Base-by-base conservation (phyloP, 2,888 invertebrate genomes). In the Dynastes grantii region DNA sequence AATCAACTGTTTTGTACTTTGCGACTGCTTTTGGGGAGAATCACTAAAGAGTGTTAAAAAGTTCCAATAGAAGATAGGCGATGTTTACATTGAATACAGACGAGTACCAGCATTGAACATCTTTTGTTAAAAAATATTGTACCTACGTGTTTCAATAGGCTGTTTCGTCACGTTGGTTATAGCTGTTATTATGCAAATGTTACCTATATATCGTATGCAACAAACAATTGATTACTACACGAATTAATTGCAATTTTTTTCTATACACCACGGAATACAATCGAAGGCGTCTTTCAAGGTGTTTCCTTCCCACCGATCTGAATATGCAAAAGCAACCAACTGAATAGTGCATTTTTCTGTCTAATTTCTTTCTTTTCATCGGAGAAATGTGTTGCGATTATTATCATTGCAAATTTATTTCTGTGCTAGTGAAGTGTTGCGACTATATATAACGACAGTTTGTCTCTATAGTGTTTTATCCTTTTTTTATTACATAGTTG, bases 211-310 rank as follows among this genome's bases (percentile, higher is more conserved):
- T 37, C 29, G 27, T 70, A 45, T 53, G 53, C 53, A 37, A 37
- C 29, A 58, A 73, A 73, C 73, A 73, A 58, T 61, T 61, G 73
- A 40, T 73, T 73, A 55, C 22, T 58, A 58, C 53, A 71, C 73
- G 73, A 73, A 73, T 73, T 73, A 58, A 58, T 58, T 58, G 55
- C 73, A 11, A 58, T 73, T 58, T 73, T 71, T 61, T 61, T 71
- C 45, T 40, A 37, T 11, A 58, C 40, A 40, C 37, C 16, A 22
- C 40, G 29, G 73, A 73, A 58, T 40, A 58, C 58, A 58, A 73
- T 73, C 58, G 73, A 58, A 73, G 73, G 73, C 58, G 73, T 73
- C 73, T 73, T 22, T 58, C 73, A 73, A 73, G 73, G 73, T 61
- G 58, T 73, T 61, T 61, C 58, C 73, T 73, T 73, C 73, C 73